Base-by-base conservation (phyloP, 2,888 invertebrate genomes). In the Anarsia innoxiella region DNA sequence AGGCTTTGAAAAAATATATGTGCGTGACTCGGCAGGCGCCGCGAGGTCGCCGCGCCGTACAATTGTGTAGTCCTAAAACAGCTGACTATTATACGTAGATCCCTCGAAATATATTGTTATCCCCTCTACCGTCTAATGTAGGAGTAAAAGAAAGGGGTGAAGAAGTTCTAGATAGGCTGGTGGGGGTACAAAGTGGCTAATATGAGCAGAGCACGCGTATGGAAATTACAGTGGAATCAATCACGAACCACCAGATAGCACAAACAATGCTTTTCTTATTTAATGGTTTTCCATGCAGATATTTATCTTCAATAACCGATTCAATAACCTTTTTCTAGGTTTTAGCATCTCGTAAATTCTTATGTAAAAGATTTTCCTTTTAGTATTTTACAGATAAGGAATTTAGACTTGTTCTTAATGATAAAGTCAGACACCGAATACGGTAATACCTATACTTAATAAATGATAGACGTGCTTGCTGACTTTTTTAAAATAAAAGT, bases 1-100 rank as follows among this genome's bases (percentile, higher is more conserved):
- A 69, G 71, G 63, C 71, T 66, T 66, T 68, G 64, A 67, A 75
- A 75, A 77, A 76, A 71, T 69, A 72, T 72, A 72, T 73, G 70
- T 79, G 77, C 83, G 80, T 83, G 83, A 82, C 82, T 80, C 71
- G 75, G 59, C 80, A 77, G 82, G 80, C 83, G 83, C 79, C 83
- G 60, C 59, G 70, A 69, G 76, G 83, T 76, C 82, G 82, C 71
- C 70, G 59, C 65, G 63, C 49, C 60, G 55, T 68, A 71, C 70
- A 67, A 71, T 74, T 69, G 78, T 73, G 64, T 75, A 76, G 74
- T 64, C 66, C 70, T 78, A 74, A 67, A 69, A 70, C 68, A 59
- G 47, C 40, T 53, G 55, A 45, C 82, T 69, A 74, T 44, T 41
- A 48, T 55, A 63, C 37, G 46, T 41, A 49, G 79, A 63, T 53